Conservation (phyloP, 2,797 vertebrate genomes). For the Argyrosomus regius region DNA sequence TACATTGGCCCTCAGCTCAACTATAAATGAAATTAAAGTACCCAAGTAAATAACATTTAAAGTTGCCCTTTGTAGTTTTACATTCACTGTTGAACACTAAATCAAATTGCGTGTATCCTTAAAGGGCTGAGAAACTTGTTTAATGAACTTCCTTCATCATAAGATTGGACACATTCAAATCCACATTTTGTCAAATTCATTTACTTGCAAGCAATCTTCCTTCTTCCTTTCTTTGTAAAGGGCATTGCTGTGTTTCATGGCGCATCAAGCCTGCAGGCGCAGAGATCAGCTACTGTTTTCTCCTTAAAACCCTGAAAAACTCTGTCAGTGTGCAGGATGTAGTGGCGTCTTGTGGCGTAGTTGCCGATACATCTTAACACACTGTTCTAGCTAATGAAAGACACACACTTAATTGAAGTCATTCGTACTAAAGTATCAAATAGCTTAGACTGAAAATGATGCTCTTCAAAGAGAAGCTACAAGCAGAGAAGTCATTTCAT, state of each 20-base stretch:
- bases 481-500: constrained; percentile 5
- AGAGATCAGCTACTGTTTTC: not conserved
- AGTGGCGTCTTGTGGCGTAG: too few relatives aligned
- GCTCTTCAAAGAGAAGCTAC: constrained; percentile 5
- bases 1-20: not conserved
- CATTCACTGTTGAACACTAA: not conserved
- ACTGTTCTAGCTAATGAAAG: not conserved
- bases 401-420: not conserved
- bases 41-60: not conserved
- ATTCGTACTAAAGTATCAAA: not conserved
- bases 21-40: not conserved
- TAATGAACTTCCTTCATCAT: not conserved
- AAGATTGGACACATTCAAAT: not conserved
- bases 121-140: not conserved
- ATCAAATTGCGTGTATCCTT: not conserved
- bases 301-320: not conserved
- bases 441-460: not conserved
- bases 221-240: not conserved
- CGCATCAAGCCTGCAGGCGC: not conserved
- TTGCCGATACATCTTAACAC: not conserved
- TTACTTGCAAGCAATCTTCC: not conserved
- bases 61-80: not conserved
- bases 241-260: not conserved
- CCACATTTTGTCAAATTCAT: too few relatives aligned
- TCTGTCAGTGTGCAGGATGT: too few relatives aligned